Evolutionary conservation across 1,140 invertebrate genomes (phyloP).

Genomic region (Pemphigus obesinymphae): DNA sequence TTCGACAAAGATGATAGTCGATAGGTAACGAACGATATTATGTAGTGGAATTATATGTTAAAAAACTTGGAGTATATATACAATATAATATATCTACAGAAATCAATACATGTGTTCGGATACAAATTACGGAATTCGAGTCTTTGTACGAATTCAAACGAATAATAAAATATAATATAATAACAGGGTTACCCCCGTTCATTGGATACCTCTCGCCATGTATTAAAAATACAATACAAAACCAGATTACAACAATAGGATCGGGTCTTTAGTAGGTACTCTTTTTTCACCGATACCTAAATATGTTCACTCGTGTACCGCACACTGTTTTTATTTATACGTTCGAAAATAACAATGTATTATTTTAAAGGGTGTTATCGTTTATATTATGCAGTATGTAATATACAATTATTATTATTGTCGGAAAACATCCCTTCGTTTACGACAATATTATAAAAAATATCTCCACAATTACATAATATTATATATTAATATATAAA

Average conservation of each 20-base stretch:
- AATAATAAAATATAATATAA: no score
- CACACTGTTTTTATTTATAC: not conserved
- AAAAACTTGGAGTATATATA: not conserved
- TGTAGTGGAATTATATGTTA: not conserved
- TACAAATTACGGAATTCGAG: not conserved
- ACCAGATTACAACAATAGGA: conserved; percentile 9
- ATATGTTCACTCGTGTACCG: not conserved
- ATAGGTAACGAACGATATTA: no score
- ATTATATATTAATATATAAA: no score
- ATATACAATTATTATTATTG: conserved; percentile 9
- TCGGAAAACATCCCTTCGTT: not conserved
- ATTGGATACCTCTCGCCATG: not conserved
- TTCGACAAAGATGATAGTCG: not conserved
- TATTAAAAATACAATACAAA: not conserved
- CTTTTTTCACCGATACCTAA: not conserved
- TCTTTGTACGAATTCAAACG: not conserved
- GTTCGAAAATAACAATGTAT: not conserved
- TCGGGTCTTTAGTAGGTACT: not conserved
- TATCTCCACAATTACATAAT: no score
- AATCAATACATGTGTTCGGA: not conserved
- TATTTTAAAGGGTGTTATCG: not conserved
- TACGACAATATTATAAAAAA: no score
- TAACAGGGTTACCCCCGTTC: not conserved
- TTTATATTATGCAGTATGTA: not conserved
- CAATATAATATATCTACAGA: no score